Evolutionary conservation across 1,140 invertebrate species (phyloP), one percentile per base, ranked within the genome.

Genomic region (Drosophila fuyamai): DNA sequence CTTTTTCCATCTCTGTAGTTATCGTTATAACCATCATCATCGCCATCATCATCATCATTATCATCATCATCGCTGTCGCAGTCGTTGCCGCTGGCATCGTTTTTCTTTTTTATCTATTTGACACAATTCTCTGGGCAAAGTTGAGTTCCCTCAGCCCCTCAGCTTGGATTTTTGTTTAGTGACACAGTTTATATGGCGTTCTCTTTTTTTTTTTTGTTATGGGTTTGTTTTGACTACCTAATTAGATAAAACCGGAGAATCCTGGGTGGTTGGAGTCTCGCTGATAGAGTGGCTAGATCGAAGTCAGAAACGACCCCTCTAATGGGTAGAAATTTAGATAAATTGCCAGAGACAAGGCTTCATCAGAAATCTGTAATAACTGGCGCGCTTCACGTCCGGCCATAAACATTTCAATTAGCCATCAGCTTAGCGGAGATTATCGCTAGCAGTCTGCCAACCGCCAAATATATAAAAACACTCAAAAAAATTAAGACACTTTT

Each of bases 121-220:
- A 88, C 84, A 88, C 84, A 88, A 88, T 88, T 88, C 79, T 81
- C 63, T 84, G 76, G 80, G 84, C 83, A 85, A 86, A 88, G 82
- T 88, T 88, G 79, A 82, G 65, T 43, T 65, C 48, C 40, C 43
- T 58, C 44, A 14, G 38, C 67, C 58, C 38, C 46, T 46, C 51
- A 2, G 38, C 51, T 55, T 27, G 71, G 81, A 88, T 82, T 89
- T 89, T 61, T 89, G 80, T 88, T 88, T 89, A 89, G 83, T 88
- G 83, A 88, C 83, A 88, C 83, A 89, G 76, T 88, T 88, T 88
- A 86, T 78, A 79, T 82, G 79, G 78, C 83, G 78, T 68, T 83
- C 76, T 51, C 47, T 59, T 18, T 29, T 23, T 18, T n/a, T 13
- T 51, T 36, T 51, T 62, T 38, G 27, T 29, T 67, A 40, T 58